These are phyloP conservation scores for Pseudocheirus occidentalis DNA, from an alignment of 2,797 vertebrate genomes.

Conservation along the genomic window DNA sequence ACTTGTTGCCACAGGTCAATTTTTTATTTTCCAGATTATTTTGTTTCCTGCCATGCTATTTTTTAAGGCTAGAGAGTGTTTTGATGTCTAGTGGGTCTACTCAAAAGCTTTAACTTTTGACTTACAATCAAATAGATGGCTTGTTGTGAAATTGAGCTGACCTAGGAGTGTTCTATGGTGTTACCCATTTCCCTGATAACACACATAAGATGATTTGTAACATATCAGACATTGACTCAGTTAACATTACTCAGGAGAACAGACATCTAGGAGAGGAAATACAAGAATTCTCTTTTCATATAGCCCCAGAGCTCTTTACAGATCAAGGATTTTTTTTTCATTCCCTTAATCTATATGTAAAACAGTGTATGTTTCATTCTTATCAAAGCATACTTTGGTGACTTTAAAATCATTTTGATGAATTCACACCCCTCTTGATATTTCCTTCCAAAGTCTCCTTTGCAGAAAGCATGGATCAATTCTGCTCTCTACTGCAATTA, in stretches of 20 bases:
- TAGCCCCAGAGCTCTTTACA: neutral
- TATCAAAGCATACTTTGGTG: slow-evolving; percentile 50
- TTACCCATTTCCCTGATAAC: neutral
- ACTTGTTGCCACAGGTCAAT: neutral
- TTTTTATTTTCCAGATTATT: neutral
- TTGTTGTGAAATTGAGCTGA: neutral
- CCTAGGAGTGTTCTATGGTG: slow-evolving; percentile 7
- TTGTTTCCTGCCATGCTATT: neutral
- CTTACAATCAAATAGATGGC: neutral
- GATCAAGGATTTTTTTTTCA: slow-evolving; percentile 1
- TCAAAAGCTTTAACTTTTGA: neutral
- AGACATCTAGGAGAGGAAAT: neutral
- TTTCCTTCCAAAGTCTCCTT: neutral
- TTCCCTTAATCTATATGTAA: slow-evolving; percentile 42
- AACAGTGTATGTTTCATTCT: slow-evolving; percentile 53
- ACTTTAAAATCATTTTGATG: slow-evolving; percentile 50
- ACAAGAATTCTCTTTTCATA: neutral
- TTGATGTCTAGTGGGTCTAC: neutral
- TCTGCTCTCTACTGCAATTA: slow-evolving; percentile 46
- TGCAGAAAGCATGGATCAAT: slow-evolving; percentile 46
- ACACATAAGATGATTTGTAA: neutral
- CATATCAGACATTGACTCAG: neutral
- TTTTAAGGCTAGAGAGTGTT: neutral
- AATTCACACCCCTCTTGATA: slow-evolving; percentile 1
- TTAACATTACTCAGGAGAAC: slow-evolving; percentile 6